A percentile compares a stretch with the other conserved stretches of the same genome.
Evolutionary conservation across 30 jellyfish, hydroid and myxozoan species (phyloP).

Genomic region (Cassiopea andromeda): DNA sequence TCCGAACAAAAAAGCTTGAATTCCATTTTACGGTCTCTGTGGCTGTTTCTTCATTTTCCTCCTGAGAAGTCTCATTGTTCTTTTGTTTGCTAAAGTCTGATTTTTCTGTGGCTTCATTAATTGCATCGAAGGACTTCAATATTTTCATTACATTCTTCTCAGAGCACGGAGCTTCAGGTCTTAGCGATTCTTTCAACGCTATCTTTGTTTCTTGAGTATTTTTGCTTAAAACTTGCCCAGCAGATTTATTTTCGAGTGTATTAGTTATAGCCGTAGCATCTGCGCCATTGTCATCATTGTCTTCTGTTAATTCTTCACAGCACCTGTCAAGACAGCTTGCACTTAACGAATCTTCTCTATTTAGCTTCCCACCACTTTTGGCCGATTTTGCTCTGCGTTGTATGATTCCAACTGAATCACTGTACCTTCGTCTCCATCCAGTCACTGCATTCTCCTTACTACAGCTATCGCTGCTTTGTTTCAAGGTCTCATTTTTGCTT

Average conservation of each 20-base stretch:
- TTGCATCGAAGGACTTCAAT: neutral
- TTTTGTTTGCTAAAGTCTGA: neutral
- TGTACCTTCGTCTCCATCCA: neutral
- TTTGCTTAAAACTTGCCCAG: neutral
- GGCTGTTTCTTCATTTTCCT: neutral
- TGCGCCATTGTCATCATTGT: slow-evolving; percentile 1
- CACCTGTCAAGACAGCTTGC: slow-evolving; percentile 16
- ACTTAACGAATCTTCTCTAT: slow-evolving; percentile 1
- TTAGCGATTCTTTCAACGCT: neutral
- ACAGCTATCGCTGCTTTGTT: neutral
- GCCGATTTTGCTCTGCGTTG: neutral
- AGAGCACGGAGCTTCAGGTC: neutral
- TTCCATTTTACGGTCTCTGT: neutral
- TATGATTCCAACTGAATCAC: slow-evolving; percentile 4
- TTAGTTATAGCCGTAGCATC: neutral
- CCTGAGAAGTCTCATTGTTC: neutral
- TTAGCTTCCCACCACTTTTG: neutral
- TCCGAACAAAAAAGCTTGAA: neutral
- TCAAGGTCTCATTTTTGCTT: neutral
- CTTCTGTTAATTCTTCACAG: neutral
- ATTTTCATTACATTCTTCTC: neutral
- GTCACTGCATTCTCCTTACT: neutral
- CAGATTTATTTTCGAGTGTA: neutral
- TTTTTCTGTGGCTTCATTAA: neutral
- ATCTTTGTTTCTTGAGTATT: neutral